A percentile compares a stretch with the other conserved stretches of the same genome.
These are phyloP conservation scores for Drosophila tsacasi DNA, from an alignment of 1,140 invertebrate genomes.

Conservation along the genomic window DNA sequence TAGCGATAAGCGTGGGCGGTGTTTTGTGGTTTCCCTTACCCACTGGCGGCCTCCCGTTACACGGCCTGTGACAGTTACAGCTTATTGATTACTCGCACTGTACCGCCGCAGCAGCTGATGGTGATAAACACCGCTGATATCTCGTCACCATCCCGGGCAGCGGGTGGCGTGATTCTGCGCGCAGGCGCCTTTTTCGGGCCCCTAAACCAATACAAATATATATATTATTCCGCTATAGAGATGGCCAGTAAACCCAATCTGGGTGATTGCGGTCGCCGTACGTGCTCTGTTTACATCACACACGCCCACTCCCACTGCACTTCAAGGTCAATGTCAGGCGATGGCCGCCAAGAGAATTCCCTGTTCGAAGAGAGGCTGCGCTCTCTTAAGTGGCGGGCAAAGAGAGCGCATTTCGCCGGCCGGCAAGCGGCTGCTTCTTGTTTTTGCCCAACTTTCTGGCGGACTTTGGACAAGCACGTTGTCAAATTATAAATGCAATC, in stretches of 20 bases:
- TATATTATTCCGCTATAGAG: no score
- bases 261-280: slow-evolving; percentile 22
- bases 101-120: slow-evolving; percentile 36
- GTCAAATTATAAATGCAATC: slow-evolving; percentile 55
- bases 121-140: slow-evolving; percentile 40
- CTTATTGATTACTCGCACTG: slow-evolving; percentile 47
- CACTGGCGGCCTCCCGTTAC: slow-evolving; percentile 6
- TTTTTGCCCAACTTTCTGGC: slow-evolving; percentile 31
- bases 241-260: slow-evolving; percentile 11
- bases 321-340: slow-evolving; percentile 54
- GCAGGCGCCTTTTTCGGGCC: slow-evolving; percentile 38
- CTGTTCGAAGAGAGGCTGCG: not conserved
- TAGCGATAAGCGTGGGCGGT: slow-evolving; percentile 33
- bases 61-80: slow-evolving; percentile 10
- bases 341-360: slow-evolving; percentile 14
- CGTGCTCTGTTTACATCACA: slow-evolving; percentile 38
- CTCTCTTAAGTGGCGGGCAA: slow-evolving; percentile 11
- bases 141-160: slow-evolving; percentile 11
- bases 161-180: slow-evolving; percentile 43
- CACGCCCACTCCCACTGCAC: slow-evolving; percentile 1
- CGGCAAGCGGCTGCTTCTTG: slow-evolving; percentile 40
- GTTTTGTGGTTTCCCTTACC: slow-evolving; percentile 1
- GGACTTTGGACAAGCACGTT: slow-evolving; percentile 52
- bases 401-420: slow-evolving; percentile 24
- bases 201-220: slow-evolving; percentile 15